Percentiles rank a stretch among this genome's conserved stretches.
These are phyloP conservation scores for Drosophila ezoana DNA, from an alignment of 2,888 invertebrate species.

Conservation along the genomic window DNA sequence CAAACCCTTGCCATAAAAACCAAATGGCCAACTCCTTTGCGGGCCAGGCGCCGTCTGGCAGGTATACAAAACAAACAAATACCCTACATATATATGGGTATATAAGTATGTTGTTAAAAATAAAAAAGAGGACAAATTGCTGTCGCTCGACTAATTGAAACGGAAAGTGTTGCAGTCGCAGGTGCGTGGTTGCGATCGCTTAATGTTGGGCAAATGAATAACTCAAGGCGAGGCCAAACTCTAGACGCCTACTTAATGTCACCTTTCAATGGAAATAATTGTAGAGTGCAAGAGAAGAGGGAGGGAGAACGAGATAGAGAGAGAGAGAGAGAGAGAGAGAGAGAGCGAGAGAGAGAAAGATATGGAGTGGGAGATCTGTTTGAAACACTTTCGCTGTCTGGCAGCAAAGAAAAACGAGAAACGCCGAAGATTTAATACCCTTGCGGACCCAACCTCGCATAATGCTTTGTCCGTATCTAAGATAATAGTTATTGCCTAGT, in stretches of 20 bases:
- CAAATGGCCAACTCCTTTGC: conserved; percentile 45
- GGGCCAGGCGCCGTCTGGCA: conserved; percentile 51
- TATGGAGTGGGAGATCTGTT: not conserved
- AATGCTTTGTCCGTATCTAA: too few species aligned
- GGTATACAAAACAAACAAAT: conserved; percentile 31
- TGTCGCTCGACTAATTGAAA: conserved; percentile 47
- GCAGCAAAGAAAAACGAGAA: not conserved
- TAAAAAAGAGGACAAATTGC: conserved; percentile 3
- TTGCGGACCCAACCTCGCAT: too few species aligned
- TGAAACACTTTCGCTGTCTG: conserved; percentile 60
- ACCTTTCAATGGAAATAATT: conserved; percentile 57
- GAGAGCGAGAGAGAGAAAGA: too few species aligned
- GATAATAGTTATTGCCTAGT: too few species aligned
- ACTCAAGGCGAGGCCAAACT: conserved; percentile 24
- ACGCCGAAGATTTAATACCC: too few species aligned
- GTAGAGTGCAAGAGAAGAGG: too few species aligned
- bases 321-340: too few species aligned
- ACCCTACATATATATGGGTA: not conserved
- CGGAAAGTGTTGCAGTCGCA: conserved; percentile 41
- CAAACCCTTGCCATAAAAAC: conserved; percentile 57
- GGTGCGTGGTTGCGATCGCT: conserved; percentile 26
- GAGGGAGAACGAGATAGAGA: too few species aligned
- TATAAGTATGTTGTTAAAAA: not conserved
- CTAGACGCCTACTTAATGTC: conserved; percentile 69
- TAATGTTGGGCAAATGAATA: conserved; percentile 15